Conservation (phyloP, 2,113 vertebrate genomes). For the Rafetus swinhoei region DNA sequence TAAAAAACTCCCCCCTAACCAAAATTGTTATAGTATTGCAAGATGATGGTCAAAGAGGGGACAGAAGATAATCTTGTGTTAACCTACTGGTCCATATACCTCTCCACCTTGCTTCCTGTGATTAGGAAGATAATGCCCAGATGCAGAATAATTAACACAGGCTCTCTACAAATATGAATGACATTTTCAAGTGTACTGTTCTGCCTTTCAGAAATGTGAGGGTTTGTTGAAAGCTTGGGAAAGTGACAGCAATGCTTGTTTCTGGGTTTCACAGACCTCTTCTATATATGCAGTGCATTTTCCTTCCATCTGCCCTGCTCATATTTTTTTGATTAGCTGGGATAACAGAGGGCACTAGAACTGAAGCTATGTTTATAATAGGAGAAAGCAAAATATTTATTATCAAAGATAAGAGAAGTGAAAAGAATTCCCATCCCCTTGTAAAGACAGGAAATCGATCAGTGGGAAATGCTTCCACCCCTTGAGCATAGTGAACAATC, state of each 20-base stretch:
- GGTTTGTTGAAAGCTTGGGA: neutral
- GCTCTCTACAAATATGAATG: neutral
- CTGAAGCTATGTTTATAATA: neutral
- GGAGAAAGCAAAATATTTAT: neutral
- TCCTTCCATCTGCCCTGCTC: neutral
- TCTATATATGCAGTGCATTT: neutral
- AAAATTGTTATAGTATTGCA: neutral
- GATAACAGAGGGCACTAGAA: neutral
- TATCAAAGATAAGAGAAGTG: neutral
- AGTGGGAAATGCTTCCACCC: neutral
- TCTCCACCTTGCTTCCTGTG: neutral
- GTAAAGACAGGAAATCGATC: neutral
- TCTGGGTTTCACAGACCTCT: neutral
- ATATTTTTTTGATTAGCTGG: neutral
- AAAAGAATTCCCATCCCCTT: neutral
- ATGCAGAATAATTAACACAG: neutral
- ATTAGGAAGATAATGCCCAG: too few relatives aligned
- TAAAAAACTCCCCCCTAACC: neutral
- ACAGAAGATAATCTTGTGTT: neutral
- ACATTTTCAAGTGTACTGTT: neutral
- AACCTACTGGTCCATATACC: neutral
- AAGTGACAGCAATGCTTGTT: neutral
- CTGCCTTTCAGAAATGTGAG: neutral
- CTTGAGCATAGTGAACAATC: fast-evolving
- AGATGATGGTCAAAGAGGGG: neutral